These are phyloP conservation scores for Tineola bisselliella DNA, from an alignment of 2,888 invertebrate genomes.

Conservation along the genomic window DNA sequence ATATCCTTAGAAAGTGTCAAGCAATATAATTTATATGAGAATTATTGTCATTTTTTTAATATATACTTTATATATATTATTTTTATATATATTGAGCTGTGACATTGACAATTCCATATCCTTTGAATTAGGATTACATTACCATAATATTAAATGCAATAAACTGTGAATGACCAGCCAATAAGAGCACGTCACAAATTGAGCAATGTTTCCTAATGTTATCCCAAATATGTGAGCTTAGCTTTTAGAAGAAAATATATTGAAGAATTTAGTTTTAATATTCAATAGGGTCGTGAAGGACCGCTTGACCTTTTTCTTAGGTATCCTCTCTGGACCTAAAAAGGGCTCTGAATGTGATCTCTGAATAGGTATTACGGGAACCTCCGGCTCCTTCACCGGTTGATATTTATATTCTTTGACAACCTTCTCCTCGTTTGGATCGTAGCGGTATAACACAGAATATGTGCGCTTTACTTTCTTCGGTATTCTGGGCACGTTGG, in stretches of 20 bases:
- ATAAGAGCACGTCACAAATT: conserved; percentile 25
- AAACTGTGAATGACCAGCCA: not conserved
- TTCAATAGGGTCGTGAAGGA: conserved; percentile 56
- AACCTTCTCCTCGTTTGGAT: conserved; percentile 53
- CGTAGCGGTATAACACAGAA: conserved; percentile 57
- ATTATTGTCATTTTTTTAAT: too few relatives aligned
- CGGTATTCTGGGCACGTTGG: conserved; percentile 35
- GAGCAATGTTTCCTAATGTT: conserved; percentile 44
- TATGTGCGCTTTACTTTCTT: conserved; percentile 59
- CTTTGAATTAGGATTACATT: not conserved
- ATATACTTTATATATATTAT: too few relatives aligned
- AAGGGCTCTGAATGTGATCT: conserved; percentile 54
- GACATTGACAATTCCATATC: too few relatives aligned
- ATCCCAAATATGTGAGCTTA: conserved; percentile 24
- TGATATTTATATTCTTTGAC: conserved; percentile 61
- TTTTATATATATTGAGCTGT: too few relatives aligned
- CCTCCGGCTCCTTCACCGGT: conserved; percentile 35
- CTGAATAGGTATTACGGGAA: conserved; percentile 29
- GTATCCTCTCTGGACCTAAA: conserved; percentile 38
- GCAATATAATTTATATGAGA: too few relatives aligned
- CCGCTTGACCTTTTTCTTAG: conserved; percentile 58
- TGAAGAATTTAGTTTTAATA: conserved; percentile 58
- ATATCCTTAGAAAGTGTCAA: too few relatives aligned
- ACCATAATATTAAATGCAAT: not conserved
- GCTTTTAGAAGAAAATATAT: conserved; percentile 55